Conservation (phyloP, 2,888 invertebrate genomes). For the Platynereis dumerilii region DNA sequence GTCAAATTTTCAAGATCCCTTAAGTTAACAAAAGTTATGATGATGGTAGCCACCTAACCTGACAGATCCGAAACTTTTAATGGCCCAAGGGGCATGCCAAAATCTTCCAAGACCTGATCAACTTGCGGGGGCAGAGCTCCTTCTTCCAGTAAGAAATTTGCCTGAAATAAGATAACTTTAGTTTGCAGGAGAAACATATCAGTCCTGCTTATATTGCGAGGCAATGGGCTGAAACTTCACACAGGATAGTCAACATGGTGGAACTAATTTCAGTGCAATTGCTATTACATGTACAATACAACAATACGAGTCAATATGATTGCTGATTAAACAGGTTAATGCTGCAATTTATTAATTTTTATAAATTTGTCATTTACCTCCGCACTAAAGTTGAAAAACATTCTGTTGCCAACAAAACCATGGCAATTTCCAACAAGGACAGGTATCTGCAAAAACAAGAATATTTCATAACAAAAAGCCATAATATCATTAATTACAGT, state of each 20-base stretch:
- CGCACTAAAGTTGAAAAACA: conserved; percentile 38
- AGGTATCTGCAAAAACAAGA: conserved; percentile 42
- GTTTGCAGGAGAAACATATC: no score
- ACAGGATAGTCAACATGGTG: not conserved
- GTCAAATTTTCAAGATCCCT: not conserved
- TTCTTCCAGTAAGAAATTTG: conserved; percentile 51
- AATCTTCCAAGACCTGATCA: conserved; percentile 48
- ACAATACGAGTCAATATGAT: no score
- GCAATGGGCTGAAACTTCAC: not conserved
- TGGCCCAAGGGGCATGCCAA: conserved; percentile 54
- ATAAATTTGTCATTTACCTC: conserved; percentile 48
- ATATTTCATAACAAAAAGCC: not conserved
- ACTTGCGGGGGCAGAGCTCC: conserved; percentile 47
- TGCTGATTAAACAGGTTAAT: no score
- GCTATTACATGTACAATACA: no score
- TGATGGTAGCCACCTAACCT: conserved; percentile 42
- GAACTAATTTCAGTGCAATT: no score
- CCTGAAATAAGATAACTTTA: conserved; percentile 40
- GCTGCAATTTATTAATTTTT: no score
- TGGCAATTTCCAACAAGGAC: conserved; percentile 54
- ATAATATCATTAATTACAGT: not conserved
- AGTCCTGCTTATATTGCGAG: no score
- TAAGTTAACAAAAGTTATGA: conserved; percentile 1
- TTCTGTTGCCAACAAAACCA: conserved; percentile 57
- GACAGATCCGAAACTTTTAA: conserved; percentile 50